These are phyloP conservation scores for Sycophila texana DNA, from an alignment of 2,888 invertebrate species.

Conservation along the genomic window DNA sequence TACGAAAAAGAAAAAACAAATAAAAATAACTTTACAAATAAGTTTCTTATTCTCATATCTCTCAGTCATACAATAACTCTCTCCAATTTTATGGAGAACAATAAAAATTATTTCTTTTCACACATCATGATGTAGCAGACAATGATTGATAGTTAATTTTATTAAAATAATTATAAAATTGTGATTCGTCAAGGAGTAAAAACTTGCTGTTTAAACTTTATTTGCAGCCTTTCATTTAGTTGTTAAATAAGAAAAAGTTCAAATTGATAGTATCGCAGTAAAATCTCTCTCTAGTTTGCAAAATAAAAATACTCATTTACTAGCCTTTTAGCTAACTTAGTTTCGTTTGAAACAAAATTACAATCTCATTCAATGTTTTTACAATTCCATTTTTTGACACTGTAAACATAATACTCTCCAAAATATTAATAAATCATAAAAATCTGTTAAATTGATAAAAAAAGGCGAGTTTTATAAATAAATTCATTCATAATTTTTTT, in stretches of 20 bases:
- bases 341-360: constrained; percentile 34
- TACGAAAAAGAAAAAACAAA: constrained; percentile 39
- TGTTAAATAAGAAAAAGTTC: constrained; percentile 31
- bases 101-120: constrained; percentile 22
- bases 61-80: constrained; percentile 40
- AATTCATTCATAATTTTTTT: constrained; percentile 27
- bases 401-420: neutral
- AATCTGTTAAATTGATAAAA: constrained; percentile 32
- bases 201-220: constrained; percentile 41
- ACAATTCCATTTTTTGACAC: constrained; percentile 9
- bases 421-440: constrained; percentile 6
- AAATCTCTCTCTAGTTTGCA: constrained; percentile 35
- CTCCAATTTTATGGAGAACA: constrained; percentile 29
- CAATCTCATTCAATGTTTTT: constrained; percentile 49
- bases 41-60: constrained; percentile 23
- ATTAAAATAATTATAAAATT: constrained; percentile 33
- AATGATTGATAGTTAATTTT: constrained; percentile 31
- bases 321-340: constrained; percentile 26
- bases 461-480: constrained; percentile 26
- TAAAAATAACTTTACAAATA: constrained; percentile 43
- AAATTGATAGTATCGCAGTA: constrained; percentile 29
- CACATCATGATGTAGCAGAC: constrained; percentile 18
- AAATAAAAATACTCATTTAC: constrained; percentile 40
- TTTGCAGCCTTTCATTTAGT: constrained; percentile 30
- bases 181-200: constrained; percentile 20